Evolutionary conservation across 1,140 invertebrate genomes (phyloP), one percentile per base, ranked within the genome.

Genomic region (Acyrthosiphon pisum): DNA sequence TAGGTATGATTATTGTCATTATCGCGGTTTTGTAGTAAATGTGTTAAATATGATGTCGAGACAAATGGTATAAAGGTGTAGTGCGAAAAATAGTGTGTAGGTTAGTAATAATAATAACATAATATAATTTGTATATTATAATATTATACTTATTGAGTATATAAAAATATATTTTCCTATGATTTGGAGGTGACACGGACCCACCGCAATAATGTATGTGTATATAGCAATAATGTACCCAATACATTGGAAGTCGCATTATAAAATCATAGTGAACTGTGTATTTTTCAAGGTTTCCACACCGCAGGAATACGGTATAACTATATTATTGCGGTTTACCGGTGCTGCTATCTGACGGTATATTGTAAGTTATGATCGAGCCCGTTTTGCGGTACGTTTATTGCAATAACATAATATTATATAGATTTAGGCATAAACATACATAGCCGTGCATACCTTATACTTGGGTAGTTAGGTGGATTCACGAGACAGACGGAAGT

Each of bases 311-410:
- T 60, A 90, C 88, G 37, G 53, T 60, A 56, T 30, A 41, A 41
- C 50, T 3, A 6, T 46, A 86, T 84, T 46, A n/a, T 86, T 46
- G 9, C 41, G 46, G 30, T 83, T 35, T 56, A 92, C 48, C 35
- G 68, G 91, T 93, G 91, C 48, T 50, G 68, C 91, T 81, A 93
- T 93, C 91, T 93, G 81, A 86, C 76, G 81, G 91, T 53, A 68
- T n/a, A 76, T 18, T 6, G 30, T 0, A 2, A 76, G 30, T 76
- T n/a, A n/a, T 6, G n/a, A n/a, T 76, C 60, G 60, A 76, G 18
- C 60, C n/a, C 60, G 60, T n/a, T 76, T 76, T 20, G 60, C 60
- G 60, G 30, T 76, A 68, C 26, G 14, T 20, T n/a, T 18, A 76
- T n/a, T n/a, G 30, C 60, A 14, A 68, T 30, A n/a, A 0, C 18